phyloP scores from a whole-genome alignment of 1,140 invertebrate genomes.

The Hyphantria cunea region DNA sequence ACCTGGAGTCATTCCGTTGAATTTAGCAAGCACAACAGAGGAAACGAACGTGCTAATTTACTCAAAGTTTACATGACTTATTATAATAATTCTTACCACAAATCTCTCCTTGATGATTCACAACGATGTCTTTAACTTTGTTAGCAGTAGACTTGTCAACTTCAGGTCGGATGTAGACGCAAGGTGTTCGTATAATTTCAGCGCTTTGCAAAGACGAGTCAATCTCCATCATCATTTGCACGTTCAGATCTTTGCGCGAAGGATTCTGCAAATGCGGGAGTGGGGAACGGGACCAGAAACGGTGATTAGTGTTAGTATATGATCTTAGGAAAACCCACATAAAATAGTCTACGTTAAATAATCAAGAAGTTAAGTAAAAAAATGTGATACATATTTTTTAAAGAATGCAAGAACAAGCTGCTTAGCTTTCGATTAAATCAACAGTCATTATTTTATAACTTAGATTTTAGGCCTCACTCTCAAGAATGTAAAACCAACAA shows the following conservation, averaged over 20 bases:
- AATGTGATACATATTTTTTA: too few relatives aligned
- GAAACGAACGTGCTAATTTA: too few relatives aligned
- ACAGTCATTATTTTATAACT: too few relatives aligned
- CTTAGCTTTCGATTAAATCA: too few relatives aligned
- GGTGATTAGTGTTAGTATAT: slow-evolving; percentile 33
- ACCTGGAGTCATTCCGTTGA: too few relatives aligned
- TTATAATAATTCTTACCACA: slow-evolving; percentile 62
- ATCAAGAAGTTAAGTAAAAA: too few relatives aligned
- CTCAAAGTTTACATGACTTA: too few relatives aligned
- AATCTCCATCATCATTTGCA: slow-evolving; percentile 96
- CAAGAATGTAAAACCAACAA: too few relatives aligned
- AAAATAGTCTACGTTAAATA: too few relatives aligned
- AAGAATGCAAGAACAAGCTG: too few relatives aligned
- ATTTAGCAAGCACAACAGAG: too few relatives aligned
- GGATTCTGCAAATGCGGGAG: slow-evolving; percentile 84
- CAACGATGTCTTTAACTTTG: slow-evolving; percentile 94
- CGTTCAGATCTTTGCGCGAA: slow-evolving; percentile 94
- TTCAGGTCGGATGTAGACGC: slow-evolving; percentile 91
- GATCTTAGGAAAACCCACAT: neutral
- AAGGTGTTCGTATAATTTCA: slow-evolving; percentile 90
- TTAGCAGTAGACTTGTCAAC: slow-evolving; percentile 91
- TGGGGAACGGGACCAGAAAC: slow-evolving; percentile 47
- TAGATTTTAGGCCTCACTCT: too few relatives aligned
- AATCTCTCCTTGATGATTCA: slow-evolving; percentile 91
- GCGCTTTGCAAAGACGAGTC: slow-evolving; percentile 92